Evolutionary conservation across 2,797 vertebrate genomes (phyloP).

Genomic region (Cyclura pinguis): DNA sequence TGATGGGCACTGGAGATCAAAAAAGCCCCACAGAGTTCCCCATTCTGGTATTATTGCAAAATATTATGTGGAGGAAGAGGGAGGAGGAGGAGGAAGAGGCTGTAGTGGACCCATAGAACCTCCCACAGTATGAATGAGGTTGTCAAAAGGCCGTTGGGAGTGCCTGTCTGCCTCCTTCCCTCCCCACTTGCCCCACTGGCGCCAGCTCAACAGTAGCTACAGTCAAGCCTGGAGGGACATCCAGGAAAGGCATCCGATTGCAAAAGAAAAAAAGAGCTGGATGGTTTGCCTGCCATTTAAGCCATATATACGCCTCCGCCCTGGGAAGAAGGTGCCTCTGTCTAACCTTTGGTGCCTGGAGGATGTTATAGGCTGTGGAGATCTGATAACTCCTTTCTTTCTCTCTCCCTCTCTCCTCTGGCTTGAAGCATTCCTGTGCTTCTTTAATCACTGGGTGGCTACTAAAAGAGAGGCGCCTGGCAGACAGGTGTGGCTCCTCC

Average conservation of each 20-base stretch:
- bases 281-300: background rate
- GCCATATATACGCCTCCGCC: too few relatives aligned
- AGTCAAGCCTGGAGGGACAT: conserved; percentile 31
- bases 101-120: background rate
- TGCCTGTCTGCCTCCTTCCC: too few relatives aligned
- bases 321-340: background rate
- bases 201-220: conserved; percentile 32
- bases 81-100: background rate
- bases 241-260: conserved; percentile 35
- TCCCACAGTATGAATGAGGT: background rate
- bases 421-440: conserved; percentile 9
- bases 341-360: background rate
- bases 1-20: background rate
- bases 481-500: conserved; percentile 24
- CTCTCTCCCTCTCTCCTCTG: background rate
- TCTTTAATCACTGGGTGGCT: conserved; percentile 2
- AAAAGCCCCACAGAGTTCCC: background rate
- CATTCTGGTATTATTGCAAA: background rate
- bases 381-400: background rate
- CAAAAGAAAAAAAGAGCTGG: conserved; percentile 26
- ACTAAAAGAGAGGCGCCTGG: conserved; percentile 3
- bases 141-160: background rate
- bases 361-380: background rate
- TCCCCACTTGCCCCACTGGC: background rate
- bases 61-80: background rate